These are phyloP conservation scores for Hipposideros armiger DNA, from an alignment of 2,113 vertebrate species.

Conservation along the genomic window DNA sequence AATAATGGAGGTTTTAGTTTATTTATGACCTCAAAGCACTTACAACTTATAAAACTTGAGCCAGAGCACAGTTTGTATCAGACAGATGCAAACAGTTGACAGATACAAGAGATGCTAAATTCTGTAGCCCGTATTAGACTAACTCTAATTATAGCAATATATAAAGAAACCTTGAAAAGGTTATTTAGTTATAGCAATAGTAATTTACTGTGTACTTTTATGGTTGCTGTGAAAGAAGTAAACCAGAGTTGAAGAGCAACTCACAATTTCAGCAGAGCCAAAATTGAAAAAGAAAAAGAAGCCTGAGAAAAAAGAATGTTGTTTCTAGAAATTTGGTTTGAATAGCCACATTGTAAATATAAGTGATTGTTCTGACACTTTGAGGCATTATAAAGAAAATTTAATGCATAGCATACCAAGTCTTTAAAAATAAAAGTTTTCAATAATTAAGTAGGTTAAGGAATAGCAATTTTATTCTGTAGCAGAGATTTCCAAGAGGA, in stretches of 20 bases:
- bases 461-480: neutral
- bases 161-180: neutral
- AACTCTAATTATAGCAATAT: neutral
- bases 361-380: neutral
- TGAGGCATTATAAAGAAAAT: constrained; percentile 7
- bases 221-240: constrained; percentile 40
- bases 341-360: neutral
- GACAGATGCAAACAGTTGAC: too few species aligned
- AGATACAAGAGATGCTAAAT: neutral
- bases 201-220: constrained; percentile 25
- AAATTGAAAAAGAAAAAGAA: neutral
- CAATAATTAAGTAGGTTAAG: constrained; percentile 52
- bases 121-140: neutral
- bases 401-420: neutral
- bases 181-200: neutral
- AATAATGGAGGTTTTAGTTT: constrained; percentile 46
- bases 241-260: constrained; percentile 22
- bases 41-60: neutral
- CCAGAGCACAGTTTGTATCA: neutral
- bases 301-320: neutral
- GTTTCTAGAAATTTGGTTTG: neutral
- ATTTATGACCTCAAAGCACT: constrained; percentile 12
- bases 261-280: neutral
- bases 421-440: constrained; percentile 26
- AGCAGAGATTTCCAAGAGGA: neutral